phyloP scores from a whole-genome alignment of 2,797 vertebrate species.

The Acanthornis magna region DNA sequence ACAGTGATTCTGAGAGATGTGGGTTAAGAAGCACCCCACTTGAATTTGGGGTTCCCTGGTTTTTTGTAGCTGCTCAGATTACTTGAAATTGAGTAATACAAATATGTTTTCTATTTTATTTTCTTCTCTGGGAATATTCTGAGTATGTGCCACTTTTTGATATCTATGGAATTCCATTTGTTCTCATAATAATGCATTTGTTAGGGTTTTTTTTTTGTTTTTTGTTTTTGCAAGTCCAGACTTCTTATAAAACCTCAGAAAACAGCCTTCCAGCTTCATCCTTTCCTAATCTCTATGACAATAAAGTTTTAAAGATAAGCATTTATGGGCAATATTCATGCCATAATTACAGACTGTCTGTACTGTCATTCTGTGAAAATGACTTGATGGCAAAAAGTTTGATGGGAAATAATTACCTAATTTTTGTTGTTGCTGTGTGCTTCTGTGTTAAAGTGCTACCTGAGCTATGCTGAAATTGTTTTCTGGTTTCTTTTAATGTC shows the following conservation, averaged over 20 bases:
- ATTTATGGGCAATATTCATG: neutral
- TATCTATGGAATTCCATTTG: too few relatives aligned
- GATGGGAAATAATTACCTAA: neutral
- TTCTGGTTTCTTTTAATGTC: neutral
- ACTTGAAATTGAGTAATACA: neutral
- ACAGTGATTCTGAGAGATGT: neutral
- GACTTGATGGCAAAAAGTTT: neutral
- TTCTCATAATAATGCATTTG: neutral
- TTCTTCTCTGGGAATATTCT: neutral
- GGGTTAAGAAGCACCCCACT: neutral
- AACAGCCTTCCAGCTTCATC: neutral
- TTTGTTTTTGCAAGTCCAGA: neutral
- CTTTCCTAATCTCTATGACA: neutral
- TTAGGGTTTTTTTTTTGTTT: neutral
- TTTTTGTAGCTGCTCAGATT: neutral
- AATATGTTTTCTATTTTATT: neutral
- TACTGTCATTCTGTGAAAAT: neutral
- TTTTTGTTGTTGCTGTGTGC: neutral
- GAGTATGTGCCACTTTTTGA: neutral
- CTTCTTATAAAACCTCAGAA: neutral
- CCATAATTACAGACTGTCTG: neutral
- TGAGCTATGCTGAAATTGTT: neutral
- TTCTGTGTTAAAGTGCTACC: neutral
- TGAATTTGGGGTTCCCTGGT: neutral
- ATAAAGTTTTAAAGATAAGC: neutral